A percentile compares a stretch with the other conserved stretches of the same genome.
phyloP scores from a whole-genome alignment of 2,113 vertebrate species.

The Enhydra lutris region DNA sequence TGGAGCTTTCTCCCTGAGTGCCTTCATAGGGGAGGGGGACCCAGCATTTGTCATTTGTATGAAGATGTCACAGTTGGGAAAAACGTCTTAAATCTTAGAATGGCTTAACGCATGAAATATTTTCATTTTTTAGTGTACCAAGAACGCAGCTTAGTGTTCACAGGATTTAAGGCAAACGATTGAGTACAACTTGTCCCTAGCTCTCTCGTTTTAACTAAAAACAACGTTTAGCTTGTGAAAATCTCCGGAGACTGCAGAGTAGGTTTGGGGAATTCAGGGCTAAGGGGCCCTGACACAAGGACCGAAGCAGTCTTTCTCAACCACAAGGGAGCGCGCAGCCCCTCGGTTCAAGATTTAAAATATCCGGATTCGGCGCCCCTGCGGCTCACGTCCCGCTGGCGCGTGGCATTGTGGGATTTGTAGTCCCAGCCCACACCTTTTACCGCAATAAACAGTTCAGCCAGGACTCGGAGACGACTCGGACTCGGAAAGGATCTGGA shows the following conservation, averaged over 20 bases:
- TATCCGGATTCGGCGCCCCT: background rate
- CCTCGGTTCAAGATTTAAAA: background rate
- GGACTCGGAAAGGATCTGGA: background rate
- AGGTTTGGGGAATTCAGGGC: rapidly evolving
- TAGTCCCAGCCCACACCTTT: rapidly evolving
- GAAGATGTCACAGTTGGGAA: background rate
- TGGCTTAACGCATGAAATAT: background rate
- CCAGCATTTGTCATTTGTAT: background rate
- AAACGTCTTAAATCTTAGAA: background rate
- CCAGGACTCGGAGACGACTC: rapidly evolving
- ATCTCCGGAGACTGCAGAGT: too few relatives aligned
- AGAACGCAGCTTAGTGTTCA: background rate
- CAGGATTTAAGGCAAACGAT: background rate
- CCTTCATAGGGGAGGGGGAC: background rate
- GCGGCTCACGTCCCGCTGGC: rapidly evolving
- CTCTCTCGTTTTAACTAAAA: background rate
- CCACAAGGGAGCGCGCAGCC: rapidly evolving
- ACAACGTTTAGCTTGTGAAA: background rate
- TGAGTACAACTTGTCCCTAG: background rate
- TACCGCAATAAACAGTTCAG: background rate
- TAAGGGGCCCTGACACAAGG: rapidly evolving
- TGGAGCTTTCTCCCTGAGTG: background rate
- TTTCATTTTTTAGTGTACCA: background rate
- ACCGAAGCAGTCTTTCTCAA: background rate
- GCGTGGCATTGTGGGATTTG: constrained; percentile 53